A percentile compares a stretch with the other conserved stretches of the same genome.
Evolutionary conservation across 2,888 invertebrate genomes (phyloP).

Genomic region (Leptinotarsa tumamoca): DNA sequence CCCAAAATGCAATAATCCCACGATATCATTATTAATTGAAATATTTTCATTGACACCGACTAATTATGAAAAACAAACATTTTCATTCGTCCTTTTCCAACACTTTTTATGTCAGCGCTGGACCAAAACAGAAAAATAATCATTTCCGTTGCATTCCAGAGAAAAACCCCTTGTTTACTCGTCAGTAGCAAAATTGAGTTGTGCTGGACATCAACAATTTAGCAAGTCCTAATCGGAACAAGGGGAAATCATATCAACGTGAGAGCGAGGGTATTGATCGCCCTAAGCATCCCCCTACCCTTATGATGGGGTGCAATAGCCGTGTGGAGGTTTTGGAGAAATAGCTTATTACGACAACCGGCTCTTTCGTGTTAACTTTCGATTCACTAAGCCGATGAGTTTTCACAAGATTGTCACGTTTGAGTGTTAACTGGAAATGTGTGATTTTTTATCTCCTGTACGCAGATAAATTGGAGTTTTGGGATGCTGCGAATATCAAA

Average conservation of each 20-base stretch:
- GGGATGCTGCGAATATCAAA: not conserved
- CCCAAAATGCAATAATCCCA: constrained; percentile 50
- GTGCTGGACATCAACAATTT: not conserved
- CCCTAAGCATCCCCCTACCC: constrained; percentile 40
- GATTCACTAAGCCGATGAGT: not conserved
- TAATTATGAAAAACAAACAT: not conserved
- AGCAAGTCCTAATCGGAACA: not conserved
- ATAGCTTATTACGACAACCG: constrained; percentile 18
- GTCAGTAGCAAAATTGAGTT: constrained; percentile 6
- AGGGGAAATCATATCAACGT: constrained; percentile 11
- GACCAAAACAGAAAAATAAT: not conserved
- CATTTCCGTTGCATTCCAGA: no score
- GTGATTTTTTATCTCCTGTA: not conserved
- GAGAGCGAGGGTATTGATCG: constrained; percentile 31
- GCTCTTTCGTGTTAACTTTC: constrained; percentile 5
- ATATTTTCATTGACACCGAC: not conserved
- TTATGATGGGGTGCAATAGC: constrained; percentile 47
- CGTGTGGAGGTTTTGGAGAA: constrained; percentile 30
- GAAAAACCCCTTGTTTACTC: constrained; percentile 26
- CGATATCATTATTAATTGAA: not conserved
- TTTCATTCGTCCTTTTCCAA: not conserved
- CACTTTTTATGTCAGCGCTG: not conserved
- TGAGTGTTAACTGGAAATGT: not conserved
- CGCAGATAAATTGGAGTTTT: not conserved
- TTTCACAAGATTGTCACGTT: not conserved